Conservation (phyloP, 2,888 invertebrate genomes). For the Leuctra nigra region DNA sequence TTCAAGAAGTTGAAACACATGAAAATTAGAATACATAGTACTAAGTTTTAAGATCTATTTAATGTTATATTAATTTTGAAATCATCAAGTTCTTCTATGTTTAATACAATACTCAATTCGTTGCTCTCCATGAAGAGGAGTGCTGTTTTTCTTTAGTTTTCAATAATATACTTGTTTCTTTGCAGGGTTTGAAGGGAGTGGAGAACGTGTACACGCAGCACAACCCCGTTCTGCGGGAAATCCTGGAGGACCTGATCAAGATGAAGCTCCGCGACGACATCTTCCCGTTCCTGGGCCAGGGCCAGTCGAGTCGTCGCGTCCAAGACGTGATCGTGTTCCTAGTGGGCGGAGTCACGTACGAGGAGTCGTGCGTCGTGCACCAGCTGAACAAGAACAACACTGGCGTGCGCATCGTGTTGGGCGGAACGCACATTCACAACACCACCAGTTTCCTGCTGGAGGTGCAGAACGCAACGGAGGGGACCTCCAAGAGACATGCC, state of each 20-base stretch:
- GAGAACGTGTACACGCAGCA: constrained; percentile 99
- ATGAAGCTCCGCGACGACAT: constrained; percentile 80
- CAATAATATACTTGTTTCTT: too few relatives aligned
- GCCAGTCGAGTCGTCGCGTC: constrained; percentile 51
- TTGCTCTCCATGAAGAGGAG: too few relatives aligned
- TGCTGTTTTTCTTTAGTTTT: too few relatives aligned
- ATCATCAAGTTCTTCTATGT: too few relatives aligned
- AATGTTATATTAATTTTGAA: too few relatives aligned
- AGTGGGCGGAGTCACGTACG: constrained; percentile 94
- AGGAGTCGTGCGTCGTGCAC: constrained; percentile 84
- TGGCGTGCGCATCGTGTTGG: constrained; percentile 70
- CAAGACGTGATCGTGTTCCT: constrained; percentile 96
- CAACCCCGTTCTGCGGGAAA: constrained; percentile 83
- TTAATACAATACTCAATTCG: too few relatives aligned
- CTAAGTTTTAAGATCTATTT: too few relatives aligned
- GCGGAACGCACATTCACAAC: constrained; percentile 91
- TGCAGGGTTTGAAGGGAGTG: constrained; percentile 80
- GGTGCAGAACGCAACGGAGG: constrained; percentile 59
- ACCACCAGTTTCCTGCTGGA: constrained; percentile 73
- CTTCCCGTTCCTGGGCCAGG: constrained; percentile 73
- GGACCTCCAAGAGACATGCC: constrained; percentile 53
- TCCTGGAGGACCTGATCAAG: constrained; percentile 83
- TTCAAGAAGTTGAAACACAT: too few relatives aligned
- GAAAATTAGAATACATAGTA: too few relatives aligned
- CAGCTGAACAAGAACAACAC: constrained; percentile 68